A percentile compares a stretch with the other conserved stretches of the same genome.
These are phyloP conservation scores for Dorcus hopei DNA, from an alignment of 2,888 invertebrate species.

Conservation along the genomic window DNA sequence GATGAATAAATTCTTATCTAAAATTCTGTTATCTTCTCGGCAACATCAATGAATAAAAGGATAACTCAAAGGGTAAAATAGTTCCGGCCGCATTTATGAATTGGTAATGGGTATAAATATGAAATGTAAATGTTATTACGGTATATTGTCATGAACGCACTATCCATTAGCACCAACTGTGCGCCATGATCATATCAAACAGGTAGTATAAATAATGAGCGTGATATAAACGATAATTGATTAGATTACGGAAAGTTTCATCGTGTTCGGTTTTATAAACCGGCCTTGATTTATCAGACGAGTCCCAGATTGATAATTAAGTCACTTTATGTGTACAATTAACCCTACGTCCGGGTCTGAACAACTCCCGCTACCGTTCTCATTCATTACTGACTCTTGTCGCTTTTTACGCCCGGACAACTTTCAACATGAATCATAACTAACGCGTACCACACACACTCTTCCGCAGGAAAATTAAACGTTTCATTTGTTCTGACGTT, in stretches of 20 bases:
- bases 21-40: too few species aligned
- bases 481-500: constrained; percentile 27
- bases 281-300: constrained; percentile 26
- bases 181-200: constrained; percentile 2
- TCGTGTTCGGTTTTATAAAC: constrained; percentile 16
- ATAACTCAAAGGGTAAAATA: too few species aligned
- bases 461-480: constrained; percentile 29
- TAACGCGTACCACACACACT: constrained; percentile 26
- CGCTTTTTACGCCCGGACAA: constrained; percentile 29
- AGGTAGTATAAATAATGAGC: not conserved
- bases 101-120: not conserved
- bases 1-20: too few species aligned
- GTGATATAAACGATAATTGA: constrained; percentile 2
- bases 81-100: not conserved
- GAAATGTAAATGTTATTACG: not conserved
- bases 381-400: constrained; percentile 30
- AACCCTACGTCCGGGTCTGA: constrained; percentile 35
- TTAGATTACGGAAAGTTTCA: constrained; percentile 2
- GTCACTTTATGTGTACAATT: constrained; percentile 33
- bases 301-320: constrained; percentile 31
- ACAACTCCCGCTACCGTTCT: constrained; percentile 28
- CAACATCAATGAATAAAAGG: too few species aligned
- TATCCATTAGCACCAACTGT: not conserved
- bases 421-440: constrained; percentile 33
- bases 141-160: not conserved